phyloP scores from a whole-genome alignment of 1,140 invertebrate genomes.

The Drosophila sechellia region DNA sequence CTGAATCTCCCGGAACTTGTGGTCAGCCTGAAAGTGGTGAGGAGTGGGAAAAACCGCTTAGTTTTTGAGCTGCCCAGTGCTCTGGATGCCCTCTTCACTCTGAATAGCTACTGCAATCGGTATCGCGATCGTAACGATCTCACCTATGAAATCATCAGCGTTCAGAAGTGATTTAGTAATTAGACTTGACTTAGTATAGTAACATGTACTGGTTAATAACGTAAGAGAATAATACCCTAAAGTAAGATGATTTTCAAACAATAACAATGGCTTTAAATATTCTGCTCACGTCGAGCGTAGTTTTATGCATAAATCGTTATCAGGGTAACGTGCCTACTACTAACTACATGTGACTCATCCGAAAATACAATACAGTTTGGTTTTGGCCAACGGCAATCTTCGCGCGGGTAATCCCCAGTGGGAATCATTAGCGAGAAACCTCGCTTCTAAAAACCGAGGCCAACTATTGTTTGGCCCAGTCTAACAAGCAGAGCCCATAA shows the following conservation, averaged over 20 bases:
- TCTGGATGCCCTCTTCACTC: conserved; percentile 1
- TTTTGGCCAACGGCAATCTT: conserved; percentile 1
- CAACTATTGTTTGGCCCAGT: conserved; percentile 16
- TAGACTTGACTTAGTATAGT: no score
- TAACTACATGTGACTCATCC: not conserved
- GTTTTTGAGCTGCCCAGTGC: conserved; percentile 18
- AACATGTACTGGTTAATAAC: no score
- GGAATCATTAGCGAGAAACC: not conserved
- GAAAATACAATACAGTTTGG: not conserved
- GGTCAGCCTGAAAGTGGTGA: not conserved
- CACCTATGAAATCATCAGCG: conserved; percentile 17
- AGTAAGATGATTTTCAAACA: no score
- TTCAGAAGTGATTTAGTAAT: not conserved
- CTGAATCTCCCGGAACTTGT: conserved; percentile 20
- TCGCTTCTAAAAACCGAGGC: not conserved
- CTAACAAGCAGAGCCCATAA: conserved; percentile 34
- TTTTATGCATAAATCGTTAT: no score
- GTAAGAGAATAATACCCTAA: no score
- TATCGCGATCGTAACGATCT: not conserved
- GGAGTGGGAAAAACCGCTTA: not conserved
- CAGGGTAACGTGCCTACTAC: no score
- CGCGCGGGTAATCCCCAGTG: conserved; percentile 2
- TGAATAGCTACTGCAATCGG: conserved; percentile 14
- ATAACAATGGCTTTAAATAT: no score
- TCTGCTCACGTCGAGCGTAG: no score